These are phyloP conservation scores for Aldrovandia affinis DNA, from an alignment of 2,797 vertebrate genomes.

Conservation along the genomic window DNA sequence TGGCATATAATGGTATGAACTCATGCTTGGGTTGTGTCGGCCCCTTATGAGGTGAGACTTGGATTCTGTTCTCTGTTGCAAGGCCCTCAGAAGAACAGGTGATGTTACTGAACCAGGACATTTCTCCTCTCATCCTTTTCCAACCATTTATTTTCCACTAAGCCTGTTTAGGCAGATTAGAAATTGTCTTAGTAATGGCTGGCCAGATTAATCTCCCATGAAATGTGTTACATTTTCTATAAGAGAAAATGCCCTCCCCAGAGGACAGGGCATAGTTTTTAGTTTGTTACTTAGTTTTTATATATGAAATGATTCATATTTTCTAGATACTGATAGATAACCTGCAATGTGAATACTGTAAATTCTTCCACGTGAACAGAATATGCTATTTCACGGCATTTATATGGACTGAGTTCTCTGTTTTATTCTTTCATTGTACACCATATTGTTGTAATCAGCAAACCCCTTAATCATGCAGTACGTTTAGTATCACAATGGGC, in stretches of 20 bases:
- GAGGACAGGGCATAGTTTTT: too few relatives aligned
- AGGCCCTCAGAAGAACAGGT: slow-evolving; percentile 23
- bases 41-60: background rate
- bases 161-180: background rate
- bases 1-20: background rate
- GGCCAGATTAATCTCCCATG: slow-evolving; percentile 7
- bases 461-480: background rate
- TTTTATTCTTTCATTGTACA: background rate
- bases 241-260: too few relatives aligned
- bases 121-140: background rate
- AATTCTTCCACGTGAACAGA: background rate
- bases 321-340: background rate
- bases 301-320: background rate
- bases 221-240: slow-evolving; percentile 40
- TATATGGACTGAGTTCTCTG: background rate
- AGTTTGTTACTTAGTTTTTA: background rate
- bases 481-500: background rate
- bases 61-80: slow-evolving; percentile 36
- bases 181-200: slow-evolving; percentile 9
- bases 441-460: background rate
- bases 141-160: slow-evolving; percentile 1
- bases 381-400: background rate
- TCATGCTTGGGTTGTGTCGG: background rate
- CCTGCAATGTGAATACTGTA: background rate
- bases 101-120: background rate